A percentile compares a stretch with the other conserved stretches of the same genome.
These are phyloP conservation scores for Orycteropus afer DNA, from an alignment of 2,113 vertebrate genomes.

Conservation along the genomic window DNA sequence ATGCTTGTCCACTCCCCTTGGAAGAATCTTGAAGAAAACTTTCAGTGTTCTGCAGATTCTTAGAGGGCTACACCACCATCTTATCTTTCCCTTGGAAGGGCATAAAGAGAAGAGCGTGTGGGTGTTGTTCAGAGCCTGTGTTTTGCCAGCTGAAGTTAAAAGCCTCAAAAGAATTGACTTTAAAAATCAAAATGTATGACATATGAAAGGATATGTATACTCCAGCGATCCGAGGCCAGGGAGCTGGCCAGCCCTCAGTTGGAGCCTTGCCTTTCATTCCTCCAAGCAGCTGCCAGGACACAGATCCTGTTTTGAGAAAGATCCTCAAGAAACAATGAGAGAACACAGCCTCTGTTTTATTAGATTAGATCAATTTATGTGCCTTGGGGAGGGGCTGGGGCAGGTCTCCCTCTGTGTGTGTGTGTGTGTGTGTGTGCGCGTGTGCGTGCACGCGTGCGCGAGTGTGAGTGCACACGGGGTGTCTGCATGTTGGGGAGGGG, in stretches of 20 bases:
- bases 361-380: slow-evolving; percentile 79
- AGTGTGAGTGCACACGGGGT: background rate
- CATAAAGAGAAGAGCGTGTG: background rate
- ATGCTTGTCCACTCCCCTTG: background rate
- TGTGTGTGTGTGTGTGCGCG: background rate
- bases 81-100: background rate
- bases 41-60: background rate
- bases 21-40: background rate
- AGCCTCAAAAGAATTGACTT: slow-evolving; percentile 66
- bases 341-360: slow-evolving; percentile 77
- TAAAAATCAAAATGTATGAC: slow-evolving; percentile 40
- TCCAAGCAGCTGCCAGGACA: slow-evolving; percentile 69
- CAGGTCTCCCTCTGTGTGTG: background rate
- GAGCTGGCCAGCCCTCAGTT: slow-evolving; percentile 38
- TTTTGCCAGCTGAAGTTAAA: slow-evolving; percentile 61
- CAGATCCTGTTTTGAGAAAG: slow-evolving; percentile 74
- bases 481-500: background rate
- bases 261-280: slow-evolving; percentile 60
- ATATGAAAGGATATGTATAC: background rate
- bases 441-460: background rate
- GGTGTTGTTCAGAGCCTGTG: slow-evolving; percentile 37
- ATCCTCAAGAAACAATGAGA: slow-evolving; percentile 76
- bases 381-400: slow-evolving; percentile 34
- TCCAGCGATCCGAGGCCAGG: slow-evolving; percentile 17
- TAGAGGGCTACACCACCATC: background rate